A percentile compares a stretch with the other conserved stretches of the same genome.
Evolutionary conservation across 2,113 vertebrate genomes (phyloP).

Genomic region (Trichechus manatus): DNA sequence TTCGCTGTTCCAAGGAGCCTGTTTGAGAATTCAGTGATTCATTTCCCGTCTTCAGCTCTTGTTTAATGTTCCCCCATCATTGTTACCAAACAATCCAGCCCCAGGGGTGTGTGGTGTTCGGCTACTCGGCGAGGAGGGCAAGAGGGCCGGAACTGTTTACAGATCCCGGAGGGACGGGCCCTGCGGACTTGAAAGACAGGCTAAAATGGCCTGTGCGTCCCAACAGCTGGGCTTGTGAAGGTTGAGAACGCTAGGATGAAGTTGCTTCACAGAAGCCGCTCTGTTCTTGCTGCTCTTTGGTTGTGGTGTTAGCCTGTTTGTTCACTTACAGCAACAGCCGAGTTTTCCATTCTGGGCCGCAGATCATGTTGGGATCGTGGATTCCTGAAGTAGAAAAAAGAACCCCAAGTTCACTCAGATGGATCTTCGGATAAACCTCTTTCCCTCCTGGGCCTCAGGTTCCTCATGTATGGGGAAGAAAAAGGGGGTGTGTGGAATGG

Average conservation of each 20-base stretch:
- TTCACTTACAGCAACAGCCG: neutral
- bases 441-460: neutral
- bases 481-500: too few species aligned
- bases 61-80: neutral
- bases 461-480: neutral
- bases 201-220: neutral
- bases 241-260: rapidly evolving
- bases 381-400: neutral
- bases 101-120: neutral
- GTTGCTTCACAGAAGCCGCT: neutral
- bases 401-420: neutral
- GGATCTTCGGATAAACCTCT: neutral
- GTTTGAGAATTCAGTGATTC: slow-evolving; percentile 39
- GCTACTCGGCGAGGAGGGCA: neutral
- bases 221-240: neutral
- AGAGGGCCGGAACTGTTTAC: neutral
- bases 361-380: neutral
- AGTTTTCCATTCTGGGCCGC: neutral
- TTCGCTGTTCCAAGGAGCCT: neutral
- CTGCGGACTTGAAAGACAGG: neutral
- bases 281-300: neutral
- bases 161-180: neutral
- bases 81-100: neutral
- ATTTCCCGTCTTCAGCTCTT: neutral
- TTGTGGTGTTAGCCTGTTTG: neutral